Conservation (phyloP, 2,113 vertebrate species). For the Seriola quinqueradiata region DNA sequence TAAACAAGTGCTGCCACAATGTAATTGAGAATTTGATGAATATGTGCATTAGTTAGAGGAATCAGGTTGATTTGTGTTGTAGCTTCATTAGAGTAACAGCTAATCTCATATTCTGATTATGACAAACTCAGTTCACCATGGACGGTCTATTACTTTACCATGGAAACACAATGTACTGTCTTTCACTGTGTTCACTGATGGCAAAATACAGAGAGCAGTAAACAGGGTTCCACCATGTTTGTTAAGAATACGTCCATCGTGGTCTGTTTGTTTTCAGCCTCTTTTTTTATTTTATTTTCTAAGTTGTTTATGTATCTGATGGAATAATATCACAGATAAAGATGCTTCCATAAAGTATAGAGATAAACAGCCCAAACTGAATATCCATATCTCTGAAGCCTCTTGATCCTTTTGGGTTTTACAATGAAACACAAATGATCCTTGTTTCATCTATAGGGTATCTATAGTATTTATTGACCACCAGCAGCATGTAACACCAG, state of each 20-base stretch:
- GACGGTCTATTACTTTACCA: conserved; percentile 15
- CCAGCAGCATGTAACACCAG: neutral
- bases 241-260: neutral
- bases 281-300: neutral
- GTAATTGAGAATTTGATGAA: neutral
- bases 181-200: neutral
- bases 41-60: conserved; percentile 6
- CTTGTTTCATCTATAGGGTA: neutral
- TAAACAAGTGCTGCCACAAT: neutral
- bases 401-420: neutral
- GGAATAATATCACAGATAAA: no score
- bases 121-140: conserved; percentile 11
- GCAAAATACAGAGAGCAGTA: neutral
- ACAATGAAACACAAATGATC: neutral
- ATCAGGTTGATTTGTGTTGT: conserved; percentile 14
- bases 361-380: neutral
- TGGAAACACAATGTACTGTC: neutral
- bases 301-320: no score
- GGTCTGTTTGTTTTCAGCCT: neutral
- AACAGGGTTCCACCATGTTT: neutral
- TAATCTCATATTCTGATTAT: conserved; percentile 44
- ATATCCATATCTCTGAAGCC: neutral
- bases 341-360: neutral
- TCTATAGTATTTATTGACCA: conserved; percentile 3
- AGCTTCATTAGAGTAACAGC: conserved; percentile 11